Conservation (phyloP, 2,888 invertebrate species). For the Junonia oenone region DNA sequence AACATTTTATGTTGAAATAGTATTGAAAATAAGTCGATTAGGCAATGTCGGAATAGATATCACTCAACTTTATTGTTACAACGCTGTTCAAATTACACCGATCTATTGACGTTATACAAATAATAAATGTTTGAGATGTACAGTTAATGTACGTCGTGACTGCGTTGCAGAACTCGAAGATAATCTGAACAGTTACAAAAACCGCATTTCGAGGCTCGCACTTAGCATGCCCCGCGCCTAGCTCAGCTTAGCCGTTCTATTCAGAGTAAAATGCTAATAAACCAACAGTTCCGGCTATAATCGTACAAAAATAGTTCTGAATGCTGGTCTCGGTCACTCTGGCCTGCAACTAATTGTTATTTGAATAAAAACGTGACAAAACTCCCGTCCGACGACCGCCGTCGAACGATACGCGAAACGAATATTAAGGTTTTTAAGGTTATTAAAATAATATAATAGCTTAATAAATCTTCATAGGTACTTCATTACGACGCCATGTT, state of each 20-base stretch:
- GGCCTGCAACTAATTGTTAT: slow-evolving; percentile 57
- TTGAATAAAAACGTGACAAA: slow-evolving; percentile 53
- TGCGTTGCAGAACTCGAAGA: neutral
- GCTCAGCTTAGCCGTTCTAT: slow-evolving; percentile 13
- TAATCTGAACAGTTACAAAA: neutral
- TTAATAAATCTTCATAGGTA: slow-evolving; percentile 22
- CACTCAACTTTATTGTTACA: neutral
- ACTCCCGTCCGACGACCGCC: slow-evolving; percentile 34
- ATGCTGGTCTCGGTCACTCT: slow-evolving; percentile 37
- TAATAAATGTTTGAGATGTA: neutral
- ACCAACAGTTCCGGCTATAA: slow-evolving; percentile 27
- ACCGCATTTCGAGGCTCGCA: neutral
- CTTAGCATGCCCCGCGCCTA: slow-evolving; percentile 4
- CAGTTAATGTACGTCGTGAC: neutral
- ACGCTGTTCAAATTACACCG: neutral
- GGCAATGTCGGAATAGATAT: neutral
- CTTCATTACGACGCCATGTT: slow-evolving; percentile 7
- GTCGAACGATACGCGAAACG: slow-evolving; percentile 31
- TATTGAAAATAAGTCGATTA: neutral
- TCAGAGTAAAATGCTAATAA: slow-evolving; percentile 25
- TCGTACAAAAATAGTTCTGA: slow-evolving; percentile 32
- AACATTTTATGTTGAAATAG: neutral
- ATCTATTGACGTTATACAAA: neutral
- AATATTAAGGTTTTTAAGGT: slow-evolving; percentile 29
- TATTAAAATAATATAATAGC: slow-evolving; percentile 33